phyloP scores from a whole-genome alignment of 2,797 vertebrate genomes.

The Chromis chromis region DNA sequence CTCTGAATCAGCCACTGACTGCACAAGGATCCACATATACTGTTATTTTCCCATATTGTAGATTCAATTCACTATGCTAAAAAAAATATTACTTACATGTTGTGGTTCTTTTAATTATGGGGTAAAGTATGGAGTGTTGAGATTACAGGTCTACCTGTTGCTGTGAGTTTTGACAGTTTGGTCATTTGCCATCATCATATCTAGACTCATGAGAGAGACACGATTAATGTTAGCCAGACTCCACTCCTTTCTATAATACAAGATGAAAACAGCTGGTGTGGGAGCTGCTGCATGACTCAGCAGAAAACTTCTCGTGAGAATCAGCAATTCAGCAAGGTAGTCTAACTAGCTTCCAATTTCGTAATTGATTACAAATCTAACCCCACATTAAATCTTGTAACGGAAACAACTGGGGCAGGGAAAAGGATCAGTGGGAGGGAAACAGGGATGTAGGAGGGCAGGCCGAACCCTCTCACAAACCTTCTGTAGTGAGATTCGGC shows the following conservation, averaged over 20 bases:
- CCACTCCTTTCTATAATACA: too few relatives aligned
- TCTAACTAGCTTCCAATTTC: neutral
- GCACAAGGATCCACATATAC: neutral
- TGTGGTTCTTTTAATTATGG: neutral
- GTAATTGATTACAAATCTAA: neutral
- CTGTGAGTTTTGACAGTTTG: neutral
- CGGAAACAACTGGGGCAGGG: too few relatives aligned
- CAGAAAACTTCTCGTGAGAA: neutral
- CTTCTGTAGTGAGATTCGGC: too few relatives aligned
- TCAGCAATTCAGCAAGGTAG: neutral
- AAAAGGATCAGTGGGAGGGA: too few relatives aligned
- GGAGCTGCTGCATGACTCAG: neutral
- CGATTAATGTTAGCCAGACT: neutral
- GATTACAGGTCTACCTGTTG: neutral
- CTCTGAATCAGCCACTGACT: slow-evolving; percentile 25
- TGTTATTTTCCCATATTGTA: neutral
- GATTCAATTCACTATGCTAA: neutral
- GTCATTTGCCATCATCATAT: neutral
- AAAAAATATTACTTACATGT: neutral
- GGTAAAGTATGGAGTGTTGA: neutral
- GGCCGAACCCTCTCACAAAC: too few relatives aligned
- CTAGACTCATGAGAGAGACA: neutral
- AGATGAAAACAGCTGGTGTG: neutral
- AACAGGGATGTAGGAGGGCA: too few relatives aligned
- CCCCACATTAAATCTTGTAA: too few relatives aligned